phyloP scores from a whole-genome alignment of 1,140 invertebrate genomes.

The Drosophila nigrodunni region DNA sequence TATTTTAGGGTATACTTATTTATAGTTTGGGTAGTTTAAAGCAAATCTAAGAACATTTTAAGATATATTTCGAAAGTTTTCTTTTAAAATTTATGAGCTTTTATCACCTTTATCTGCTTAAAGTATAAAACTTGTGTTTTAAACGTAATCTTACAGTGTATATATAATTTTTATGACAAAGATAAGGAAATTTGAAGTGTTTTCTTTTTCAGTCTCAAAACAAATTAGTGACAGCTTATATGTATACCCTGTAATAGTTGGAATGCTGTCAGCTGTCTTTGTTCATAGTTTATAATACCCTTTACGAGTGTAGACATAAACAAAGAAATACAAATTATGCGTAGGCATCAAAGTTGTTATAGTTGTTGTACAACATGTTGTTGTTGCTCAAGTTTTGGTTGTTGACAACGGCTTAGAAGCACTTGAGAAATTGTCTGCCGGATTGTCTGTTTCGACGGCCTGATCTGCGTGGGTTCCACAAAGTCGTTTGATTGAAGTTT shows the following conservation, averaged over 20 bases:
- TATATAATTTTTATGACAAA: background rate
- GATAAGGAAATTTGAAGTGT: too few relatives aligned
- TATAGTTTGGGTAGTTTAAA: background rate
- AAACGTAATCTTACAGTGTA: background rate
- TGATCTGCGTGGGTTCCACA: conserved; percentile 61
- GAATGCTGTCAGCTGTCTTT: background rate
- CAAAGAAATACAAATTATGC: conserved; percentile 49
- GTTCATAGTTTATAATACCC: background rate
- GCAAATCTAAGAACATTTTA: too few relatives aligned
- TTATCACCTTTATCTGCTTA: too few relatives aligned
- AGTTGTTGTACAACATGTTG: conserved; percentile 27
- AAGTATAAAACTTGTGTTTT: too few relatives aligned
- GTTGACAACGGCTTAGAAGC: conserved; percentile 65
- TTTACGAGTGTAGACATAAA: conserved; percentile 9
- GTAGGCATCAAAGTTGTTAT: conserved; percentile 57
- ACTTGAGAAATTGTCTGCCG: conserved; percentile 67
- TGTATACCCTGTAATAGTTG: background rate
- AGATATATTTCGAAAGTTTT: background rate
- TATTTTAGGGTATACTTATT: background rate
- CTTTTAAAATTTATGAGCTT: background rate
- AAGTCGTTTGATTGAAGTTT: conserved; percentile 73
- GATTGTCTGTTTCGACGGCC: conserved; percentile 52
- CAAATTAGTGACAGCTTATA: too few relatives aligned
- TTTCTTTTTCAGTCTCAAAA: too few relatives aligned
- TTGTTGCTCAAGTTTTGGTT: conserved; percentile 27